Conservation (phyloP, 2,888 invertebrate species). For the Nyleta sp. region DNA sequence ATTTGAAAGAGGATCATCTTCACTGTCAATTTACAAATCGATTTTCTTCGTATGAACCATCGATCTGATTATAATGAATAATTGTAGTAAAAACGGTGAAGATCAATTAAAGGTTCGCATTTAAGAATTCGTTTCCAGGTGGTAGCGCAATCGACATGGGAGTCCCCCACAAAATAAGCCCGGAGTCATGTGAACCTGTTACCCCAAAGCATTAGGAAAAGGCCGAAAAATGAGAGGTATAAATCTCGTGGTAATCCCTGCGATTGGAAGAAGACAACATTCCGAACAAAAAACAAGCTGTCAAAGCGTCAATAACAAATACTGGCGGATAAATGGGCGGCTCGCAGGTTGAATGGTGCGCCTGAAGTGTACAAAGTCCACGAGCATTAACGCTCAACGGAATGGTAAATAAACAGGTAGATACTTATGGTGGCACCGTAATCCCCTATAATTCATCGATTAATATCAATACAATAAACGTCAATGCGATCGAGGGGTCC, state of each 20-base stretch:
- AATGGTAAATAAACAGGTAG: conserved; percentile 69
- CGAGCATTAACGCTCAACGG: conserved; percentile 39
- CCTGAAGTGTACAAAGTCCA: conserved; percentile 52
- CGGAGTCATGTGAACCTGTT: conserved; percentile 47
- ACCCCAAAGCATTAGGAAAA: conserved; percentile 9
- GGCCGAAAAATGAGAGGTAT: conserved; percentile 39
- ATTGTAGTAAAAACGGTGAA: too few species aligned
- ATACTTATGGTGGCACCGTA: conserved; percentile 64
- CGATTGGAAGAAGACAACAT: conserved; percentile 44
- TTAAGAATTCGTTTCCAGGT: too few species aligned
- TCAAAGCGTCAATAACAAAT: conserved; percentile 60
- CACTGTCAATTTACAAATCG: too few species aligned
- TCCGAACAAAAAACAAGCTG: conserved; percentile 46
- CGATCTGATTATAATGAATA: too few species aligned
- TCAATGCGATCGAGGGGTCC: conserved; percentile 69
- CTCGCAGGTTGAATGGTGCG: conserved; percentile 55
- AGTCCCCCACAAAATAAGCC: conserved; percentile 10
- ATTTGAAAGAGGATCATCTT: too few species aligned
- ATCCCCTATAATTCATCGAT: conserved; percentile 75
- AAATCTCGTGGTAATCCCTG: conserved; percentile 36
- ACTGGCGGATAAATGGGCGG: conserved; percentile 45
- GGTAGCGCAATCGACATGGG: background rate
- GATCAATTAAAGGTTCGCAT: too few species aligned
- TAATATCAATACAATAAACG: conserved; percentile 81
- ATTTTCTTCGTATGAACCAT: too few species aligned